phyloP scores from a whole-genome alignment of 37 sponge, comb jelly and placozoan species.

The Bolinopsis microptera region DNA sequence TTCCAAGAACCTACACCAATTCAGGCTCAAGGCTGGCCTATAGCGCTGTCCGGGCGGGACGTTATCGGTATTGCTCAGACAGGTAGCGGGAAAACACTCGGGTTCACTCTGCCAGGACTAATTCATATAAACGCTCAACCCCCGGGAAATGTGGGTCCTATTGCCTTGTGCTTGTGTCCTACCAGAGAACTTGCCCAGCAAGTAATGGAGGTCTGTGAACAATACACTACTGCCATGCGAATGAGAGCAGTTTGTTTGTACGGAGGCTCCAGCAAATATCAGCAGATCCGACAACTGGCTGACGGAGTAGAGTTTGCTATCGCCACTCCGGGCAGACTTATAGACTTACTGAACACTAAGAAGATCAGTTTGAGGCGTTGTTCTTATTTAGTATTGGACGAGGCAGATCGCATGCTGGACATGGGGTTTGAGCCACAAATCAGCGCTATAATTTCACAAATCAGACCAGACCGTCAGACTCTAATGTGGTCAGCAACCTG shows the following conservation, averaged over 20 bases:
- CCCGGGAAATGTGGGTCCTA: constrained; percentile 62
- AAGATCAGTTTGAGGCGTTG: constrained; percentile 84
- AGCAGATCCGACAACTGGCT: constrained; percentile 82
- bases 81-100: constrained; percentile 96
- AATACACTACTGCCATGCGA: constrained; percentile 55
- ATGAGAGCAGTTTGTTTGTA: constrained; percentile 83
- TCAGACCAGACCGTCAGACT: constrained; percentile 92
- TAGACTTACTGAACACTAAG: constrained; percentile 88
- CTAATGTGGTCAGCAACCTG: constrained; percentile 99
- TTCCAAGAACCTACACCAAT: constrained; percentile 90
- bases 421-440: constrained; percentile 99
- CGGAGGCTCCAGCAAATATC: constrained; percentile 88
- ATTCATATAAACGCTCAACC: constrained; percentile 89
- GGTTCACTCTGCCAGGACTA: constrained; percentile 80
- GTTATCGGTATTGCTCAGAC: constrained; percentile 97
- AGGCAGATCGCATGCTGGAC: constrained; percentile 98
- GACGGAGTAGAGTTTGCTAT: constrained; percentile 84
- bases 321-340: constrained; percentile 94
- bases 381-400: constrained; percentile 92
- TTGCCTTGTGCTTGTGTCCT: constrained; percentile 47
- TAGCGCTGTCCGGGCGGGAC: constrained; percentile 90
- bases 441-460: constrained; percentile 85
- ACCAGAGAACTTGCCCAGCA: constrained; percentile 61
- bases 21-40: constrained; percentile 95
- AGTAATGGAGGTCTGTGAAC: constrained; percentile 46